Evolutionary conservation across 2,888 invertebrate genomes (phyloP).

Genomic region (Athetis lepigone): DNA sequence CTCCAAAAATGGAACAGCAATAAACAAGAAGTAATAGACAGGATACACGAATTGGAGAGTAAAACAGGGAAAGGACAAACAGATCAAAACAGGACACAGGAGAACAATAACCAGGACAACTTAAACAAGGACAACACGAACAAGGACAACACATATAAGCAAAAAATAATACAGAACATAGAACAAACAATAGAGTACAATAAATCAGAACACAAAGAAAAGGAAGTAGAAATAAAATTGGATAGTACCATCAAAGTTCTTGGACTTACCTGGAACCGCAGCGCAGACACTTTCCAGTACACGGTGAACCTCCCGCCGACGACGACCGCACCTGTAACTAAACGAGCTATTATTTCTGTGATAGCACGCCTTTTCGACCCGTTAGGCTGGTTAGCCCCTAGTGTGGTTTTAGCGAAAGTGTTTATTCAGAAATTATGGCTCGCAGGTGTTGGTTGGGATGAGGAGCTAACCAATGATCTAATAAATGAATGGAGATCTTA

Average conservation of each 20-base stretch:
- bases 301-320: slow-evolving; percentile 37
- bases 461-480: neutral
- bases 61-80: slow-evolving; percentile 1
- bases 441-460: neutral
- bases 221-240: slow-evolving; percentile 10
- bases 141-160: neutral
- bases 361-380: too few species aligned
- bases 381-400: too few species aligned
- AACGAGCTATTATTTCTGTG: slow-evolving; percentile 56
- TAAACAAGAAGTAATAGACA: slow-evolving; percentile 13
- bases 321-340: slow-evolving; percentile 31
- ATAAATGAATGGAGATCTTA: slow-evolving; percentile 5
- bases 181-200: slow-evolving; percentile 1
- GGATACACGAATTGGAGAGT: slow-evolving; percentile 3
- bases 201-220: neutral
- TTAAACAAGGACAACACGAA: slow-evolving; percentile 1
- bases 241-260: slow-evolving; percentile 10
- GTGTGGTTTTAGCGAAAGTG: too few species aligned
- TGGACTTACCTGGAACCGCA: too few species aligned
- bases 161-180: neutral
- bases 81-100: slow-evolving; percentile 11
- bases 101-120: neutral
- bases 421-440: slow-evolving; percentile 21
- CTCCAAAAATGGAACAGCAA: too few species aligned
- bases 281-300: slow-evolving; percentile 41